Conservation (phyloP, 2,797 vertebrate genomes). For the Australoheros facetus region DNA sequence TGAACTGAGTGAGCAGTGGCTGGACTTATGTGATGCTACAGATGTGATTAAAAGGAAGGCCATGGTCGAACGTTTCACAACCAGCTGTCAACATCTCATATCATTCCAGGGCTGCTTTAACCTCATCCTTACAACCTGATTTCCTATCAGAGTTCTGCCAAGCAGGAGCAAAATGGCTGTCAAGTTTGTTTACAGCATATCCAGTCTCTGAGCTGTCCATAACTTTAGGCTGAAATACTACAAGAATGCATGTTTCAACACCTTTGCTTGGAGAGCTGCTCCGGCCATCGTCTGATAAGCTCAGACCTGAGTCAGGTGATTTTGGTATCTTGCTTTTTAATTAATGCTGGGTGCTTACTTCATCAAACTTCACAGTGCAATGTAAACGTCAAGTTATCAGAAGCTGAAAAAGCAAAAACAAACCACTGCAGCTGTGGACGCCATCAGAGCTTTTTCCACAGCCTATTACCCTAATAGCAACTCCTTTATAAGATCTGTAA, state of each 20-base stretch:
- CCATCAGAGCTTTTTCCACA: neutral
- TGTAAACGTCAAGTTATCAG: neutral
- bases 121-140: neutral
- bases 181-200: constrained; percentile 9
- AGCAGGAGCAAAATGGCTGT: neutral
- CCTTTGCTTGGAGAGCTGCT: neutral
- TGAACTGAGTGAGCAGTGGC: constrained; percentile 2
- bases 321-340: neutral
- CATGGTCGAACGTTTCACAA: constrained; percentile 5
- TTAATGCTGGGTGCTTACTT: neutral
- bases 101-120: neutral
- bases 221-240: neutral
- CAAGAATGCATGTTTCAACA: neutral
- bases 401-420: neutral
- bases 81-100: neutral
- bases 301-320: neutral
- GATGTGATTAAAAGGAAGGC: neutral
- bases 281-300: neutral
- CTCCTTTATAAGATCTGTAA: neutral
- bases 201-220: neutral
- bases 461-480: neutral
- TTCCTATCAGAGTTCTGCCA: neutral
- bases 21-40: neutral
- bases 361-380: neutral
- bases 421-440: neutral